Evolutionary conservation across 2,113 vertebrate genomes (phyloP).

Genomic region (Spermophilus dauricus): DNA sequence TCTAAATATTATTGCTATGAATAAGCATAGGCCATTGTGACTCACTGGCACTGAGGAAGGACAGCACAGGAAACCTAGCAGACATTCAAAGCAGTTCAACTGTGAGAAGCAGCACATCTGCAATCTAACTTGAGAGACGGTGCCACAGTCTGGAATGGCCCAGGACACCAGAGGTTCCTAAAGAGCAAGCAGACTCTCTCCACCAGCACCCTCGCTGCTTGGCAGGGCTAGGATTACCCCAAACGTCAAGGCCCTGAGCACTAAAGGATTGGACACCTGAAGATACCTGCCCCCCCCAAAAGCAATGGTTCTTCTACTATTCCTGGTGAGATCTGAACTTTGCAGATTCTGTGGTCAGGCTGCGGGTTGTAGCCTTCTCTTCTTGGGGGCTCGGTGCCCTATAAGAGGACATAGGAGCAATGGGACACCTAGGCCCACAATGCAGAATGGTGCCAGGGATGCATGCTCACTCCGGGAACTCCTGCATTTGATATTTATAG

Average conservation of each 20-base stretch:
- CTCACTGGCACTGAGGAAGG: conserved; percentile 52
- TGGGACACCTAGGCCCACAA: background rate
- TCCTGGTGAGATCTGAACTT: conserved; percentile 1
- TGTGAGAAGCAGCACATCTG: conserved; percentile 61
- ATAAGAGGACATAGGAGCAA: background rate
- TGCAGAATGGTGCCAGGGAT: background rate
- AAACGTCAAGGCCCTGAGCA: background rate
- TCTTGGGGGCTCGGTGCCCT: background rate
- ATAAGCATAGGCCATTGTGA: conserved; percentile 79
- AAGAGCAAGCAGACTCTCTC: conserved; percentile 28
- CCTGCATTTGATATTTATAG: background rate
- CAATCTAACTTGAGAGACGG: background rate
- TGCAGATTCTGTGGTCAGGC: background rate
- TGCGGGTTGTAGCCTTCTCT: background rate
- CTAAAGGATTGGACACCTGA: background rate
- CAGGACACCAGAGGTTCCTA: background rate
- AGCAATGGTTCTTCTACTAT: background rate
- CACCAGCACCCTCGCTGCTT: background rate
- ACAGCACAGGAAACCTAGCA: conserved; percentile 51
- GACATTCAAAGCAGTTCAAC: conserved; percentile 56
- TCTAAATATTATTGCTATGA: conserved; percentile 83
- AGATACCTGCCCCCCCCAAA: background rate
- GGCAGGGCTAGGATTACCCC: conserved; percentile 24
- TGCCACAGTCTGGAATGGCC: background rate
- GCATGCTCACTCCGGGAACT: background rate